Evolutionary conservation across 2,888 invertebrate species (phyloP), one percentile per base, ranked within the genome.

Genomic region (Chironomus tentans): DNA sequence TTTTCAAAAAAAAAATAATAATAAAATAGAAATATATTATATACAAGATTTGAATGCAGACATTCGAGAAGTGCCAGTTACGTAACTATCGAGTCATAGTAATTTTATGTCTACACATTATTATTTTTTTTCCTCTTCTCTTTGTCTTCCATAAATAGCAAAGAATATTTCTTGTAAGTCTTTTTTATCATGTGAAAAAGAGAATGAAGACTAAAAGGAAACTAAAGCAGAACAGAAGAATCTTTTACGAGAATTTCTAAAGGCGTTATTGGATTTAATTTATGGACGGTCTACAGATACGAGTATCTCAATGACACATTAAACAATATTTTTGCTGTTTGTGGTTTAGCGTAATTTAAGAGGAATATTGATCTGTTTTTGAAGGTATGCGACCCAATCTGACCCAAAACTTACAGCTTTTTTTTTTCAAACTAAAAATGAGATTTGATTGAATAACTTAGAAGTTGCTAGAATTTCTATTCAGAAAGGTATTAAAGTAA

Each of bases 61-160:
- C 65, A 65, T 65, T 22, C 65, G 65, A 65, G 65, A 65, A 65
- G 62, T 24, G 24, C 13, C 65, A 65, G 24, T 65, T 65, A 65
- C 65, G 65, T 65, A 65, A 65, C 21, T 12, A 21, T 65, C 21
- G 13, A 21, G 21, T 22, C 65, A 22, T 56, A 56, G 56, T 56
- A 56, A 18, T 56, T 56, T 56, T 56, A 18, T 56, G 56, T 56
- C 56, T 56, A 56, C 56, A 56, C 18, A 15, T 18, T 56, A 56
- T 38, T 38, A 38, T 38, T 10, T 38, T 38, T 38, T 10, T 38
- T 10, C 38, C 38, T 38, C 38, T 38, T 38, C 38, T 38, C 38
- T 38, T 38, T 38, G 38, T 38, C 38, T 38, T 38, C 38, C 38
- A 38, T 38, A 38, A 38, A 38, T 38, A 38, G 38, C 38, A 38